phyloP scores from a whole-genome alignment of 2,888 invertebrate species.

The Lasioglossum marginatum region DNA sequence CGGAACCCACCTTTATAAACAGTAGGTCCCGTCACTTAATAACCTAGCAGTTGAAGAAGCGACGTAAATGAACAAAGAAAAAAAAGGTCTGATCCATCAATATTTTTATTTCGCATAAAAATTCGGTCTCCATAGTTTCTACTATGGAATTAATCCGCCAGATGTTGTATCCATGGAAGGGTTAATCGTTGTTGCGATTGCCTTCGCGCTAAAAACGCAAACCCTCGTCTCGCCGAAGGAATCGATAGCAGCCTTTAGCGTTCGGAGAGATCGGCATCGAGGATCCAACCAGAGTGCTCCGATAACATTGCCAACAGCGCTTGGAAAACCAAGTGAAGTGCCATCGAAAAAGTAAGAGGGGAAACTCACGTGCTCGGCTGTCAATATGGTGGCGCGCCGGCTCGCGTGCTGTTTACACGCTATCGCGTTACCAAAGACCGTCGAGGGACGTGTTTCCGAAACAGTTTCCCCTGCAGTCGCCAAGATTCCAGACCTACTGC shows the following conservation, averaged over 20 bases:
- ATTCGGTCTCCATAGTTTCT: no score
- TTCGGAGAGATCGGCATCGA: constrained; percentile 12
- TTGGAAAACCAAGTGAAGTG: constrained; percentile 52
- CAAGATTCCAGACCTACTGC: background rate
- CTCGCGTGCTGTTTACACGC: constrained; percentile 67
- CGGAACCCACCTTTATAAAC: no score
- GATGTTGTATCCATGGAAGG: background rate
- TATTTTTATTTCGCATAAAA: background rate
- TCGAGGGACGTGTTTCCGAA: constrained; percentile 26
- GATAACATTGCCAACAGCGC: constrained; percentile 57
- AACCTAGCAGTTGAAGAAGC: no score
- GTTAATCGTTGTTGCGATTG: background rate
- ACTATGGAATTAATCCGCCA: no score
- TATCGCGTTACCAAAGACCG: constrained; percentile 57
- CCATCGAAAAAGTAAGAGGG: constrained; percentile 48
- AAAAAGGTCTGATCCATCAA: background rate
- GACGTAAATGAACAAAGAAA: no score
- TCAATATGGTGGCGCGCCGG: constrained; percentile 68
- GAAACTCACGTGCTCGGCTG: constrained; percentile 69
- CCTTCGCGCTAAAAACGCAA: background rate
- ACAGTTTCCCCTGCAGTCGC: constrained; percentile 7
- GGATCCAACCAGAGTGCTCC: constrained; percentile 27
- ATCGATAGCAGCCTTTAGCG: background rate
- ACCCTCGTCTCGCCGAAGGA: background rate
- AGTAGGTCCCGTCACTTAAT: no score